A percentile compares a stretch with the other conserved stretches of the same genome.
These are phyloP conservation scores for Synodontis membranacea DNA, from an alignment of 2,113 vertebrate species.

Conservation along the genomic window DNA sequence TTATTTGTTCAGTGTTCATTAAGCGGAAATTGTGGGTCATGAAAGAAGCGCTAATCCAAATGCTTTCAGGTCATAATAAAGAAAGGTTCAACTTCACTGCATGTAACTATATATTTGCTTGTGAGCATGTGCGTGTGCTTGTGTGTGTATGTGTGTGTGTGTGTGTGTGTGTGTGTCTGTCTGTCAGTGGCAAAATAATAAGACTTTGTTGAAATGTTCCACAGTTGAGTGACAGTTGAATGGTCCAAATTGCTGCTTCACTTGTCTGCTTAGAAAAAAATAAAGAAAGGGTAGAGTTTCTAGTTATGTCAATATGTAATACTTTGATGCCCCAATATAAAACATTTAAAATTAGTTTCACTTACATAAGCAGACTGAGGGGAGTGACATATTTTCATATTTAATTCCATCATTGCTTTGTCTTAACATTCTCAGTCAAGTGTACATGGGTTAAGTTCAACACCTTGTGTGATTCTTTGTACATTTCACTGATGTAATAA, in stretches of 20 bases:
- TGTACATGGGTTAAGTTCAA: not conserved
- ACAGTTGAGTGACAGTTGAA: not conserved
- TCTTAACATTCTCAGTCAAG: not conserved
- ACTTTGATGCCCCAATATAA: not conserved
- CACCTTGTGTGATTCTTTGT: not conserved
- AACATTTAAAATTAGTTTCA: not conserved
- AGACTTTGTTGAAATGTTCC: not conserved
- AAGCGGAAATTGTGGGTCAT: not conserved
- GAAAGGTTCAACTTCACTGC: not conserved
- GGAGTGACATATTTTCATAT: not conserved
- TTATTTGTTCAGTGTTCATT: not conserved
- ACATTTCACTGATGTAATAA: not conserved
- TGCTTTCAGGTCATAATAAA: not conserved
- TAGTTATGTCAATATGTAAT: not conserved
- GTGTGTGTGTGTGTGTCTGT: not conserved
- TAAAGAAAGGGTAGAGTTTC: not conserved
- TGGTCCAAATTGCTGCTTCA: not conserved
- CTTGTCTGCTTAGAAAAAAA: not conserved
- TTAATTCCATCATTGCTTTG: not conserved
- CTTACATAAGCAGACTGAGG: not conserved
- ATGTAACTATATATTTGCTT: not conserved
- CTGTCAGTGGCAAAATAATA: not conserved
- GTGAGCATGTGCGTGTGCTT: not conserved
- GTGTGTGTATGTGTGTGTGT: not conserved
- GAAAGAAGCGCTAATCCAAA: not conserved